Percentiles rank a stretch among this genome's conserved stretches.
These are phyloP conservation scores for Dascyllus trimaculatus DNA, from an alignment of 2,113 vertebrate species.

Conservation along the genomic window DNA sequence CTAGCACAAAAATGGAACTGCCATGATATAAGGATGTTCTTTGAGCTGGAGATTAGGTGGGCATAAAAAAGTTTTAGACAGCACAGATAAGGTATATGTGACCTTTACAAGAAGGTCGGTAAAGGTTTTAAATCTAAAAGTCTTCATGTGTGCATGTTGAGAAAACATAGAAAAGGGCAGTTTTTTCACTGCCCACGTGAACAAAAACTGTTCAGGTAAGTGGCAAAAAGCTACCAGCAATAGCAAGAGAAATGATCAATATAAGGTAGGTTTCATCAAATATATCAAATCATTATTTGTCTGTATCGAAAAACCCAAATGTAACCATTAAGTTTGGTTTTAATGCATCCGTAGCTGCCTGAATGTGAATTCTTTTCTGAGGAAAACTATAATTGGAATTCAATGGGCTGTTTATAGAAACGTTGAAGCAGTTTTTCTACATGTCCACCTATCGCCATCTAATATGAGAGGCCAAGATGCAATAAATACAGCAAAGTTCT, in stretches of 20 bases:
- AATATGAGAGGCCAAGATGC: not conserved
- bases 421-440: not conserved
- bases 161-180: not conserved
- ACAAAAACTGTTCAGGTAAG: too few species aligned
- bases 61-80: conserved; percentile 2
- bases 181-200: not conserved
- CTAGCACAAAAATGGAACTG: conserved; percentile 24
- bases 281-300: too few species aligned
- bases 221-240: too few species aligned
- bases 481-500: not conserved
- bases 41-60: conserved; percentile 34
- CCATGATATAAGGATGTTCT: conserved; percentile 50
- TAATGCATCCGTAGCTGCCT: not conserved
- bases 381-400: not conserved
- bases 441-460: not conserved
- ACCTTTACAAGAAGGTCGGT: conserved; percentile 48
- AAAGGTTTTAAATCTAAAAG: conserved; percentile 20
- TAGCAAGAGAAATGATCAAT: not conserved
- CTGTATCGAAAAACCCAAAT: too few species aligned
- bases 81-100: conserved; percentile 49
- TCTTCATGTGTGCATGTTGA: not conserved
- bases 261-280: not conserved
- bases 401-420: not conserved
- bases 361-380: not conserved
- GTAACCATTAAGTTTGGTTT: not conserved